Evolutionary conservation across 2,113 vertebrate species (phyloP).

Genomic region (Callopanchax toddi): DNA sequence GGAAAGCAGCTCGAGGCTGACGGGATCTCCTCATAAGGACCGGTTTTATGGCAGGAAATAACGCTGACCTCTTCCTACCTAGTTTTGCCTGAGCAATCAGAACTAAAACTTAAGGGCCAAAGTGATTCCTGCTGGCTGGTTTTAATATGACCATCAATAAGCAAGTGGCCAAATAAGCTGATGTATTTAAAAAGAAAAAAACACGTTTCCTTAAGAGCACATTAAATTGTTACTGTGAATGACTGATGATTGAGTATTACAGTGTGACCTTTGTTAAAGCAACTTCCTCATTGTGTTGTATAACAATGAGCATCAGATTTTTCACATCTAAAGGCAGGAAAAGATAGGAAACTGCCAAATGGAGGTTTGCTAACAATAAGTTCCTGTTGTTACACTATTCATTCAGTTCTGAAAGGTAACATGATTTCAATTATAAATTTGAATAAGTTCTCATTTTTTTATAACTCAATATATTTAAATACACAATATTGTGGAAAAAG

Average conservation of each 20-base stretch:
- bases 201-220: not conserved
- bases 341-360: not conserved
- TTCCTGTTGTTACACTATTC: not conserved
- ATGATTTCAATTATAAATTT: not conserved
- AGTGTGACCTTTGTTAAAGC: not conserved
- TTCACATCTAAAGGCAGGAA: conserved; percentile 11
- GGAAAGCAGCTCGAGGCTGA: conserved; percentile 56
- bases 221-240: not conserved
- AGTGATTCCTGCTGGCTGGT: conserved; percentile 11
- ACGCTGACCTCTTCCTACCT: conserved; percentile 67
- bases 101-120: conserved; percentile 22
- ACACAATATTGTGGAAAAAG: not conserved
- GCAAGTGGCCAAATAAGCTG: conserved; percentile 6
- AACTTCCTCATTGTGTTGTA: conserved; percentile 1
- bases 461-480: not conserved
- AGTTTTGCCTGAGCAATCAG: conserved; percentile 65
- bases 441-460: not conserved
- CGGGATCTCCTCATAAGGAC: conserved; percentile 41
- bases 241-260: conserved; percentile 2
- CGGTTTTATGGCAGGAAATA: conserved; percentile 70
- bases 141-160: conserved; percentile 2
- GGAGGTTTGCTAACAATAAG: conserved; percentile 3
- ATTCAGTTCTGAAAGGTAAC: no score
- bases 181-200: not conserved
- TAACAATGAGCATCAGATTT: not conserved